These are phyloP conservation scores for Tipula confusa DNA, from an alignment of 2,888 invertebrate species.

Conservation along the genomic window DNA sequence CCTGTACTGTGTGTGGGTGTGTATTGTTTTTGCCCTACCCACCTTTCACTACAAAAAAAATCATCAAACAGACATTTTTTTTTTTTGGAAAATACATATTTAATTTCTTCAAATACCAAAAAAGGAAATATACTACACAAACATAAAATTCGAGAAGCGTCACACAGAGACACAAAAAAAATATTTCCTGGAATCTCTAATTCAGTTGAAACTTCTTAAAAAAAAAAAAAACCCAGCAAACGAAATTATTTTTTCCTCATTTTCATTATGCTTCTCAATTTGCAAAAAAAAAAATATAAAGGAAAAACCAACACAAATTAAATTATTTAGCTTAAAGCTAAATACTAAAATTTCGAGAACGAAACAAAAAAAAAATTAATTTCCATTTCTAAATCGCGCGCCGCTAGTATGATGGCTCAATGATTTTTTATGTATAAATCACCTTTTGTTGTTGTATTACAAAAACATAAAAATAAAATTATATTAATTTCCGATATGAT, in stretches of 20 bases:
- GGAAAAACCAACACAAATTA: not conserved
- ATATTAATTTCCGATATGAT: conserved; percentile 20
- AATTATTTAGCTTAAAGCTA: not conserved
- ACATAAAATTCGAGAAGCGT: not conserved
- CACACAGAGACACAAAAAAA: not conserved
- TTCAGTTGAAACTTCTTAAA: not conserved
- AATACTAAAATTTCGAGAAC: not conserved
- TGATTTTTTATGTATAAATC: not conserved
- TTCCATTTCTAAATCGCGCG: not conserved
- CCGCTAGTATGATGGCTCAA: not conserved
- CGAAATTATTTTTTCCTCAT: not conserved
- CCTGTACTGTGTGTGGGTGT: no score
- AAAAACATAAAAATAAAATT: no score
- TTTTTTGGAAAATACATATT: not conserved
- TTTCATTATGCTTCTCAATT: not conserved
- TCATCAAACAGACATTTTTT: not conserved
- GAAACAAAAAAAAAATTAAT: not conserved
- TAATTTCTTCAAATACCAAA: not conserved
- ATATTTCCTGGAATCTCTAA: not conserved
- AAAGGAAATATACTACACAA: not conserved
- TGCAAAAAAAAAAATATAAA: not conserved
- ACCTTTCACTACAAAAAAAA: not conserved
- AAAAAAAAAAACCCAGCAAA: no score
- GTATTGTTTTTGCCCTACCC: not conserved
- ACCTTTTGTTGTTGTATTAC: not conserved